phyloP scores from a whole-genome alignment of 1,140 invertebrate genomes.

The Mylabris phalerata region DNA sequence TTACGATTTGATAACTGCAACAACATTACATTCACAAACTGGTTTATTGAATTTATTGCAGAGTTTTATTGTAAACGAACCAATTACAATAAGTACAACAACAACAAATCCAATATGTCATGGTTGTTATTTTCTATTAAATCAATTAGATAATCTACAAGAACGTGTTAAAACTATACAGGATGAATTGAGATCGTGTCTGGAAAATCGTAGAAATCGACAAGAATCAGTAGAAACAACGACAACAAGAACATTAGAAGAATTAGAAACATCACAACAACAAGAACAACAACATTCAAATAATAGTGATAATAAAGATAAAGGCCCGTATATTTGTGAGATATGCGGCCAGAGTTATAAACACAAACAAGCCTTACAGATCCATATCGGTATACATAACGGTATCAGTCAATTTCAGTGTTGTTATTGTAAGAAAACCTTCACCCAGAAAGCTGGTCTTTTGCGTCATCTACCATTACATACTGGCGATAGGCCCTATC shows the following conservation, averaged over 20 bases:
- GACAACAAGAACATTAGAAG: too few relatives aligned
- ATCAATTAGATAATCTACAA: too few relatives aligned
- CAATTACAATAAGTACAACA: too few relatives aligned
- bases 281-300: too few relatives aligned
- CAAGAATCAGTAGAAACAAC: too few relatives aligned
- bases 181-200: too few relatives aligned
- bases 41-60: not conserved
- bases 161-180: too few relatives aligned
- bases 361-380: constrained; percentile 55
- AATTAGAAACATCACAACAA: too few relatives aligned
- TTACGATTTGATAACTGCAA: not conserved
- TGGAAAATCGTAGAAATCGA: too few relatives aligned
- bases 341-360: constrained; percentile 60
- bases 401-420: constrained; percentile 67
- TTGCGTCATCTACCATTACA: constrained; percentile 61
- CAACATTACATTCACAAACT: not conserved
- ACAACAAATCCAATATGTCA: too few relatives aligned
- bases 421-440: constrained; percentile 67
- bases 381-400: constrained; percentile 60
- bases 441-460: constrained; percentile 61
- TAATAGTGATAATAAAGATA: not conserved
- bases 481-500: constrained; percentile 47
- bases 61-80: not conserved
- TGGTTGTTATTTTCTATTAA: not conserved
- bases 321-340: constrained; percentile 49